phyloP scores from a whole-genome alignment of 2,888 invertebrate genomes.

The Drosophila suboccidentalis region DNA sequence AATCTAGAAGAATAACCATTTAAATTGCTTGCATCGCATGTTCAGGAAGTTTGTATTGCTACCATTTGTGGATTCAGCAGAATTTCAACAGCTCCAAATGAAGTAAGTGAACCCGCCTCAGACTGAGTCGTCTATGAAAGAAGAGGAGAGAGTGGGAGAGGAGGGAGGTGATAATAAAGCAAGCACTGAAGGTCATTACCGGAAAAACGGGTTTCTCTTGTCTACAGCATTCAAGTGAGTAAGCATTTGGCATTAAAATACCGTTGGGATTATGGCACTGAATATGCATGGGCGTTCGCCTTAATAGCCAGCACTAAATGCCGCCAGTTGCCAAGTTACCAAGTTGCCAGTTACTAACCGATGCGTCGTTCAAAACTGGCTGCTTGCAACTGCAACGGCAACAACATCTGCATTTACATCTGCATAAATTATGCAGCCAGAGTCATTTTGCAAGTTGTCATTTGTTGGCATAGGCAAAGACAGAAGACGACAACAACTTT shows the following conservation, averaged over 20 bases:
- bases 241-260: constrained; percentile 79
- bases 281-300: constrained; percentile 78
- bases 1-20: constrained; percentile 20
- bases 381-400: constrained; percentile 21
- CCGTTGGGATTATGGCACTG: constrained; percentile 78
- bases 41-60: constrained; percentile 54
- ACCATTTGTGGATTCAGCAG: constrained; percentile 53
- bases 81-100: constrained; percentile 42
- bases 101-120: constrained; percentile 41
- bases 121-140: neutral
- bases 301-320: constrained; percentile 69
- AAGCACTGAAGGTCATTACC: constrained; percentile 81
- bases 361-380: constrained; percentile 32
- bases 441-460: constrained; percentile 76
- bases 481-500: constrained; percentile 30
- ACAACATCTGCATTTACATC: constrained; percentile 55
- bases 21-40: constrained; percentile 51
- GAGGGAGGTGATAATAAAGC: constrained; percentile 55
- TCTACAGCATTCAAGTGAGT: constrained; percentile 59
- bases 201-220: constrained; percentile 75
- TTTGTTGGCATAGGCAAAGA: constrained; percentile 47
- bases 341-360: constrained; percentile 38
- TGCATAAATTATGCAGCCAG: constrained; percentile 75
- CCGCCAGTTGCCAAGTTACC: constrained; percentile 50
- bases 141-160: neutral